Evolutionary conservation across 2,113 vertebrate genomes (phyloP), one percentile per base, ranked within the genome.

Genomic region (Reinhardtius hippoglossoides): DNA sequence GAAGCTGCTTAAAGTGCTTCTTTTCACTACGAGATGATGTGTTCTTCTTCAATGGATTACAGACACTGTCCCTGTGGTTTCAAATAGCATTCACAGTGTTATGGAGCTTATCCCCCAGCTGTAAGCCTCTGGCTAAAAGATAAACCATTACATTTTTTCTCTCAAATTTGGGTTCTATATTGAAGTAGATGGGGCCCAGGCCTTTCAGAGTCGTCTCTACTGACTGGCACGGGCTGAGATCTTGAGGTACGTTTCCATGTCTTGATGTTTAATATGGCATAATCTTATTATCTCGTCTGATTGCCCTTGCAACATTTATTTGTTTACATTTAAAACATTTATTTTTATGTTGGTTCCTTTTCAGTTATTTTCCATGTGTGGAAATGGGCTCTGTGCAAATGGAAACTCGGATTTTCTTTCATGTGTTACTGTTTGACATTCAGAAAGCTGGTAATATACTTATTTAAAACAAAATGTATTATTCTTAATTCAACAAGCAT

Each of bases 31-130:
- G 0, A 42, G 40, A 42, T 42, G 40, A 42, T 50, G 46, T 56
- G 54, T 56, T 56, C n/a, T 56, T 14, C 54, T 56, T 56, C 54
- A 56, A 9, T 56, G 54, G 54, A 56, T 56, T 56, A 56, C 54
- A 56, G 54, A 56, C 46, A 50, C 46, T 24, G 20, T 56, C 54
- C 54, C 54, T 6, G 26, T 2, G 23, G 21, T 56, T 56, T 23
- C 54, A 12, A n/a, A 13, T 24, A 21, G 54, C 7, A 56, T 56
- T 56, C 9, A 10, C 15, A 20, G 46, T 50, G 46, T 50, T 50
- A 50, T 18, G 46, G 54, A 56, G 54, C 54, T 56, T 24, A 56
- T 56, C 54, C 54, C 54, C 54, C 8, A 24, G 21, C 54, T 56
- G 9, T 24, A 56, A 56, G 54, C 54, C 54, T 24, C 54, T 54